phyloP scores from a whole-genome alignment of 2,888 invertebrate genomes.

The Argyra leucocephala region DNA sequence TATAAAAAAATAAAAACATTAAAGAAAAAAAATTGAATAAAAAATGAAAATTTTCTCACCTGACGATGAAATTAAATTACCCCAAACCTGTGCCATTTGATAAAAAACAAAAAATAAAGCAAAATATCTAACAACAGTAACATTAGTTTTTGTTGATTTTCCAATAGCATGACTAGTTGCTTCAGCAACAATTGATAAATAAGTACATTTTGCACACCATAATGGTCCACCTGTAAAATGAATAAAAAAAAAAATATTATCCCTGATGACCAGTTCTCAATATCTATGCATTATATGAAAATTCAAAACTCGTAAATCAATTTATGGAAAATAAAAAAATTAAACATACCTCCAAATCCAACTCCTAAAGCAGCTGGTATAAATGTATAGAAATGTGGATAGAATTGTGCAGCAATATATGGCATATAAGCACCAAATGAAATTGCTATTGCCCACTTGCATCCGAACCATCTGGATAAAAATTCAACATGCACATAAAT shows the following conservation, averaged over 20 bases:
- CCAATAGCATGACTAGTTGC: slow-evolving; percentile 64
- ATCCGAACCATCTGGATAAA: slow-evolving; percentile 66
- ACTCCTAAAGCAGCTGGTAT: slow-evolving; percentile 75
- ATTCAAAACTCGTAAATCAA: too few relatives aligned
- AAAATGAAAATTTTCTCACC: too few relatives aligned
- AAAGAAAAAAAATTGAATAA: slow-evolving; percentile 14
- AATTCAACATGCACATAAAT: too few relatives aligned
- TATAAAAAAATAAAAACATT: too few relatives aligned
- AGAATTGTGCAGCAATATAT: slow-evolving; percentile 83
- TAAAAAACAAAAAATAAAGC: slow-evolving; percentile 95
- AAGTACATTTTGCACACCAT: slow-evolving; percentile 94
- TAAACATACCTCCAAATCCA: slow-evolving; percentile 44
- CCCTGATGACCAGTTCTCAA: neutral
- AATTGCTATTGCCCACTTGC: slow-evolving; percentile 79
- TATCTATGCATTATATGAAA: too few relatives aligned
- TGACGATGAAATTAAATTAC: slow-evolving; percentile 80
- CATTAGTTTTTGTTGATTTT: slow-evolving; percentile 52
- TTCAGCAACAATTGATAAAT: slow-evolving; percentile 73
- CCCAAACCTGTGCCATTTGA: slow-evolving; percentile 92
- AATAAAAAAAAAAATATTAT: slow-evolving; percentile 18
- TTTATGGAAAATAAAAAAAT: neutral
- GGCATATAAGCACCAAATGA: slow-evolving; percentile 84
- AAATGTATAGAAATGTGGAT: slow-evolving; percentile 73
- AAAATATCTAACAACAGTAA: slow-evolving; percentile 82
- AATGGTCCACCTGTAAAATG: slow-evolving; percentile 77